These are phyloP conservation scores for Leucozona laternaria DNA, from an alignment of 2,888 invertebrate genomes.

Conservation along the genomic window DNA sequence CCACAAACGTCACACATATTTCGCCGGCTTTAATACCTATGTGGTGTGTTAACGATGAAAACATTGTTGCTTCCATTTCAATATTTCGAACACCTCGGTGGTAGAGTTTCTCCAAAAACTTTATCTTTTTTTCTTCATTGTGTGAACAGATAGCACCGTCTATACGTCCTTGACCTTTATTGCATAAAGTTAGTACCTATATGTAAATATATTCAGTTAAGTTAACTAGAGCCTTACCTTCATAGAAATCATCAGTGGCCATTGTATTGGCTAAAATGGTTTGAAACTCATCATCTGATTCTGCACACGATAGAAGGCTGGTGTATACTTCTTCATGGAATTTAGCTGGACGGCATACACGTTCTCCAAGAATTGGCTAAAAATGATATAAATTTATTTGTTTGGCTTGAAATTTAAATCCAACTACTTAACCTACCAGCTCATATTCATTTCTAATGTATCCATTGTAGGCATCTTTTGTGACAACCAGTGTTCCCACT, in stretches of 20 bases:
- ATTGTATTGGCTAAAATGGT: slow-evolving; percentile 89
- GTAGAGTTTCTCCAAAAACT: slow-evolving; percentile 85
- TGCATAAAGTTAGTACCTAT: too few relatives aligned
- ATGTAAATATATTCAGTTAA: too few relatives aligned
- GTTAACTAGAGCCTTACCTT: too few relatives aligned
- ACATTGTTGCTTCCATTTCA: slow-evolving; percentile 92
- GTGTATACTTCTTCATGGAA: slow-evolving; percentile 89
- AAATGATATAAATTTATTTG: not conserved
- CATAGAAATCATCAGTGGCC: slow-evolving; percentile 92
- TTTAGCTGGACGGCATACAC: slow-evolving; percentile 90
- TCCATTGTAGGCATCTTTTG: slow-evolving; percentile 95
- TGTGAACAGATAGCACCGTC: slow-evolving; percentile 91
- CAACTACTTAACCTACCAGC: slow-evolving; percentile 86
- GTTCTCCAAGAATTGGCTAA: slow-evolving; percentile 93
- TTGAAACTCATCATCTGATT: slow-evolving; percentile 84
- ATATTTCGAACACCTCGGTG: slow-evolving; percentile 88
- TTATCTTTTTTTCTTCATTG: slow-evolving; percentile 86
- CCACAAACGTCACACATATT: slow-evolving; percentile 89
- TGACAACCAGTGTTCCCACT: slow-evolving; percentile 96
- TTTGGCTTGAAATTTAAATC: not conserved
- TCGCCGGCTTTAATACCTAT: slow-evolving; percentile 88
- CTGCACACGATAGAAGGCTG: slow-evolving; percentile 78
- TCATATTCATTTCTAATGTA: slow-evolving; percentile 91
- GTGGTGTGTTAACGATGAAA: slow-evolving; percentile 88
- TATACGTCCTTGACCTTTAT: slow-evolving; percentile 88